These are phyloP conservation scores for Gobio gobio DNA, from an alignment of 2,113 vertebrate genomes.

Conservation along the genomic window DNA sequence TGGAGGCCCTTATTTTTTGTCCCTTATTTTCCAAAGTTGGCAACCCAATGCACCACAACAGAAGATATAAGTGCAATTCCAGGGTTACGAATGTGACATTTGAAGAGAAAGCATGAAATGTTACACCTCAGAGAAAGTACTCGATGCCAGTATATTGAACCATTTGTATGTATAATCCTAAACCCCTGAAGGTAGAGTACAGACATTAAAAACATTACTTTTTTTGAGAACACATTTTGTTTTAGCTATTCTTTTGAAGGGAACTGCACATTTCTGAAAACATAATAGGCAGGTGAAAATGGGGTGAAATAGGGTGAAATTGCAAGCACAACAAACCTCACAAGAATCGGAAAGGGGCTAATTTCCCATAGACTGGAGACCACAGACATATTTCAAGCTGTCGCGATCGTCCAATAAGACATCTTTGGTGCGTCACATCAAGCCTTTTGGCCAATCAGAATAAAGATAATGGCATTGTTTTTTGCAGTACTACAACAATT, in stretches of 20 bases:
- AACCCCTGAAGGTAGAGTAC: neutral
- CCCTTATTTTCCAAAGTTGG: neutral
- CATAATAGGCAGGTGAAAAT: neutral
- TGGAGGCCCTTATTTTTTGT: no score
- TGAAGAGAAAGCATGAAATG: neutral
- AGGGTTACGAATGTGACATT: neutral
- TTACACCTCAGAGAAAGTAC: neutral
- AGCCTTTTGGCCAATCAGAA: no score
- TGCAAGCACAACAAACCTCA: neutral
- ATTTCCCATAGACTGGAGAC: no score
- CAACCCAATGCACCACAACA: neutral
- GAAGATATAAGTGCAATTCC: neutral
- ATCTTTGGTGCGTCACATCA: no score
- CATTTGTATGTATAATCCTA: slow-evolving; percentile 8
- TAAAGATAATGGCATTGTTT: neutral
- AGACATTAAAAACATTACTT: slow-evolving; percentile 3
- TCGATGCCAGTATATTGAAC: neutral
- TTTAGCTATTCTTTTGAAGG: neutral
- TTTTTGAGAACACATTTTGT: neutral
- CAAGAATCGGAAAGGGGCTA: neutral
- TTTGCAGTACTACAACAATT: no score
- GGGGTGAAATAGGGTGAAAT: no score
- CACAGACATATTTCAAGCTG: no score
- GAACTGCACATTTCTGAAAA: slow-evolving; percentile 4
- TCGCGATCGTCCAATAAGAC: no score